Conservation (phyloP, 2,888 invertebrate species). For the Papilio gigon region DNA sequence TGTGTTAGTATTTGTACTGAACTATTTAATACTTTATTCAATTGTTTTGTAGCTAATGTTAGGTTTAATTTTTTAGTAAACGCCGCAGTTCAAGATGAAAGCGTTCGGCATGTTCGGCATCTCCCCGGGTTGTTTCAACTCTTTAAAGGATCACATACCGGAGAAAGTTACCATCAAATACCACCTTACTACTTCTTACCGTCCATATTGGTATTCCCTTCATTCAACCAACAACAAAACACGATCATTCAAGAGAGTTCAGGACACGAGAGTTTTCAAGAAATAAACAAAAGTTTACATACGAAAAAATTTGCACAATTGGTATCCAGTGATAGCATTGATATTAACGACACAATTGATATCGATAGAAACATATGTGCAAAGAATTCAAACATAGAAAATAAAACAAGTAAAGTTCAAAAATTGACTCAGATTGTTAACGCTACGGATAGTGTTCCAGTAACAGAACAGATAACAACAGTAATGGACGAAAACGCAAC, state of each 20-base stretch:
- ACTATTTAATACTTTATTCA: not conserved
- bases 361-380: slow-evolving; percentile 9
- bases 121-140: slow-evolving; percentile 53
- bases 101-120: slow-evolving; percentile 45
- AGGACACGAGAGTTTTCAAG: slow-evolving; percentile 50
- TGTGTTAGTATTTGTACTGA: slow-evolving; percentile 44
- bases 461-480: slow-evolving; percentile 44
- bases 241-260: slow-evolving; percentile 50
- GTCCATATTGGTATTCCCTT: slow-evolving; percentile 54
- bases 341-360: slow-evolving; percentile 26
- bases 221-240: slow-evolving; percentile 55
- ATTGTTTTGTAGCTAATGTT: slow-evolving; percentile 5
- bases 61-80: slow-evolving; percentile 41
- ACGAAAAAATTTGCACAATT: slow-evolving; percentile 46
- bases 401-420: slow-evolving; percentile 47
- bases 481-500: not conserved
- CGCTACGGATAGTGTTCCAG: slow-evolving; percentile 4
- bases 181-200: slow-evolving; percentile 49
- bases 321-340: slow-evolving; percentile 35
- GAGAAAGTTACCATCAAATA: slow-evolving; percentile 50
- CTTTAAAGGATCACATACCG: slow-evolving; percentile 52
- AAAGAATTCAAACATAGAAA: slow-evolving; percentile 22
- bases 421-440: slow-evolving; percentile 28
- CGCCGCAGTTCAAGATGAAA: slow-evolving; percentile 47
- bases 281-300: slow-evolving; percentile 48